These are phyloP conservation scores for Hypselothyrea guttata DNA, from an alignment of 2,888 invertebrate genomes.

Conservation along the genomic window DNA sequence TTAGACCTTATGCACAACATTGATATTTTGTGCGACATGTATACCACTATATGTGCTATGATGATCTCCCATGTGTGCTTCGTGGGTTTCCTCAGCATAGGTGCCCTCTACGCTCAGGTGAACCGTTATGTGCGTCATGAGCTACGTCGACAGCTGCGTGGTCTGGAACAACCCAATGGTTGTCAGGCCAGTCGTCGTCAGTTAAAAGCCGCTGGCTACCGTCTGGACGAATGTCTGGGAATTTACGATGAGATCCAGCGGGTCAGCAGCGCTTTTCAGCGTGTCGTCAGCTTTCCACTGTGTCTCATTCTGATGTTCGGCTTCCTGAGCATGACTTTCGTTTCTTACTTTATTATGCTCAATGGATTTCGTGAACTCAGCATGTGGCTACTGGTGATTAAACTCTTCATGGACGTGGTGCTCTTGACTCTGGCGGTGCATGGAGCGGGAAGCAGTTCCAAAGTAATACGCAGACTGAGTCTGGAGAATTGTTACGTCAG, in stretches of 20 bases:
- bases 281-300: constrained; percentile 42
- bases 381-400: constrained; percentile 23
- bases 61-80: constrained; percentile 48
- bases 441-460: constrained; percentile 41
- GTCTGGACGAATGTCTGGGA: constrained; percentile 42
- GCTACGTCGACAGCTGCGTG: constrained; percentile 33
- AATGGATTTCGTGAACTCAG: neutral
- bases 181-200: constrained; percentile 2
- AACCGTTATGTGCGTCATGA: constrained; percentile 48
- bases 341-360: constrained; percentile 40
- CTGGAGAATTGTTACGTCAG: constrained; percentile 50
- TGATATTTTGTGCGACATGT: constrained; percentile 10
- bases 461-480: constrained; percentile 36
- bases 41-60: constrained; percentile 8
- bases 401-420: constrained; percentile 46
- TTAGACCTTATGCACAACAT: neutral
- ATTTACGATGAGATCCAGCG: constrained; percentile 53
- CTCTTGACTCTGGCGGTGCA: constrained; percentile 52
- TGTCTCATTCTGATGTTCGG: constrained; percentile 30
- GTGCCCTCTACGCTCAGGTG: constrained; percentile 41
- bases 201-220: constrained; percentile 22
- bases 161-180: constrained; percentile 20
- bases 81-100: constrained; percentile 53
- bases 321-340: constrained; percentile 30
- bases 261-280: constrained; percentile 34